Conservation (phyloP, 2,113 vertebrate species). For the Leptosomus discolor region DNA sequence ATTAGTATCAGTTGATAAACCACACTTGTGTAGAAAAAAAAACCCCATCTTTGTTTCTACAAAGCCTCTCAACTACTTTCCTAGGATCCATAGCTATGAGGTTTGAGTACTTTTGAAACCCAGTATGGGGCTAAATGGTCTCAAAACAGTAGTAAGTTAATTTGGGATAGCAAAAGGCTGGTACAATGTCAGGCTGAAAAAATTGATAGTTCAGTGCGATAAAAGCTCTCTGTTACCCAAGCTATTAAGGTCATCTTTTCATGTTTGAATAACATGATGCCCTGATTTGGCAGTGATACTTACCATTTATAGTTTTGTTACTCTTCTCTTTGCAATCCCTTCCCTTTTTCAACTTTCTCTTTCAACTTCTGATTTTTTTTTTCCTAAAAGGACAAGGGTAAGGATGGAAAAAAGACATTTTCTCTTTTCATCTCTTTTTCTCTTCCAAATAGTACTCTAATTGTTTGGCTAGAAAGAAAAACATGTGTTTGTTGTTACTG, state of each 20-base stretch:
- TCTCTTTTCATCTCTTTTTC: slow-evolving; percentile 11
- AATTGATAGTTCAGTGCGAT: neutral
- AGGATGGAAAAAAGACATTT: neutral
- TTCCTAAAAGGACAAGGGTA: neutral
- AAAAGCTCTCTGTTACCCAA: neutral
- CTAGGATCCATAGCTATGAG: neutral
- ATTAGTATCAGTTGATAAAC: neutral
- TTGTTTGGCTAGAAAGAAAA: slow-evolving; percentile 55
- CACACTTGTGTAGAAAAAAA: neutral
- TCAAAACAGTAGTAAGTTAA: neutral
- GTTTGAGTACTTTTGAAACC: neutral
- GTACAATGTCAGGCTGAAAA: neutral
- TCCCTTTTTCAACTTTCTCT: neutral
- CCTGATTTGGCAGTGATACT: neutral
- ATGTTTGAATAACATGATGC: neutral
- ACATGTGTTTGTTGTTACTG: slow-evolving; percentile 64
- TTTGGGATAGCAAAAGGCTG: neutral
- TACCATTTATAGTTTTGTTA: neutral
- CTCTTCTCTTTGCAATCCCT: neutral
- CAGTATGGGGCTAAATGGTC: neutral
- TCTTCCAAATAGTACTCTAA: neutral
- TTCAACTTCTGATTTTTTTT: neutral
- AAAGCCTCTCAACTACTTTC: neutral
- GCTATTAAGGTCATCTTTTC: neutral
- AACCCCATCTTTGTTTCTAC: neutral